These are phyloP conservation scores for Clarias laeviceps DNA, from an alignment of 2,797 vertebrate species.

Conservation along the genomic window DNA sequence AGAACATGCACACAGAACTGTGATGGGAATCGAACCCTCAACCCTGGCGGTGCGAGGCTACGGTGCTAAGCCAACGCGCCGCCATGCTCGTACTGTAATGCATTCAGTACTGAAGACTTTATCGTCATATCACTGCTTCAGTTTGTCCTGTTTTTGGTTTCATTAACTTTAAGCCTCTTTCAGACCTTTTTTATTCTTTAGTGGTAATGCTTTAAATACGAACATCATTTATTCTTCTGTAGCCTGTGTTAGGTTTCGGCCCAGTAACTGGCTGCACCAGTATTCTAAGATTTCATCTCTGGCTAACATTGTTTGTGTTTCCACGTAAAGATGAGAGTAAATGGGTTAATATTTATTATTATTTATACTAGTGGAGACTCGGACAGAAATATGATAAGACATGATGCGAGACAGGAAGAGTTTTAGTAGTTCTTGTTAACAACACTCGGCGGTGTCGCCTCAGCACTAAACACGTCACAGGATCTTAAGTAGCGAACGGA, in stretches of 20 bases:
- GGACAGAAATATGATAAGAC: neutral
- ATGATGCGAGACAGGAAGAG: neutral
- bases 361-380: neutral
- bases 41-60: no score
- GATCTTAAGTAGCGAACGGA: conserved; percentile 15
- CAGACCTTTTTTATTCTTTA: neutral
- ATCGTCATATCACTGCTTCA: neutral
- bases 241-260: neutral
- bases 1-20: no score
- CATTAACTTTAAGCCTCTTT: neutral
- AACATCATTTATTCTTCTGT: neutral
- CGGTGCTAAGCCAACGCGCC: no score
- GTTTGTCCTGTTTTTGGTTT: neutral
- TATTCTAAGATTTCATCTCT: neutral
- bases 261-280: neutral
- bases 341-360: neutral
- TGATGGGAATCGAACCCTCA: no score
- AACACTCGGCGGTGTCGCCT: neutral
- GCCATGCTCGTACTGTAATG: no score
- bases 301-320: neutral
- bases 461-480: conserved; percentile 5
- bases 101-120: neutral
- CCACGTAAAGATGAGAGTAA: neutral
- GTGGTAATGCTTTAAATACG: neutral
- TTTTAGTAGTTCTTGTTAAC: conserved; percentile 5